A percentile compares a stretch with the other conserved stretches of the same genome.
Evolutionary conservation across 2,888 invertebrate genomes (phyloP).

Genomic region (Aspidiotus destructor): DNA sequence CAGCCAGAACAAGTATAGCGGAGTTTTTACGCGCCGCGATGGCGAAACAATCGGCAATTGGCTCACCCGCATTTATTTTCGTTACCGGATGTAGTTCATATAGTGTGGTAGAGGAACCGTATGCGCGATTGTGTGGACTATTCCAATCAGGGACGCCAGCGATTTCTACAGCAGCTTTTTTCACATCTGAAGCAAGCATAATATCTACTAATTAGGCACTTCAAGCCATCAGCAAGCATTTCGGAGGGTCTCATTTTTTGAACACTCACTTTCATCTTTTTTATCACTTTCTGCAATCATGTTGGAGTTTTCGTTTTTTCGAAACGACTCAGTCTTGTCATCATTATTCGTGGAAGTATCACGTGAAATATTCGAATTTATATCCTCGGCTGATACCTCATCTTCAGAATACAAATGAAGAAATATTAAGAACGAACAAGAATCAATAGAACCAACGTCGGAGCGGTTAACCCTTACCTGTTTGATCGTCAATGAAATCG

Average conservation of each 20-base stretch:
- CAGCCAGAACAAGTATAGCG: constrained; percentile 69
- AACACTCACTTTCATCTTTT: no score
- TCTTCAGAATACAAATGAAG: background rate
- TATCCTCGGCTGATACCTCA: constrained; percentile 1
- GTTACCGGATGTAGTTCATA: constrained; percentile 76
- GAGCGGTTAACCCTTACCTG: constrained; percentile 16
- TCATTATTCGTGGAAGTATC: background rate
- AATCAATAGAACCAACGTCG: no score
- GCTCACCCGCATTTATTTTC: constrained; percentile 60
- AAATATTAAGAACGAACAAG: background rate
- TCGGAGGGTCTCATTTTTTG: no score
- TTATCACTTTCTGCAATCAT: no score
- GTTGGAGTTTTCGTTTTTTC: no score
- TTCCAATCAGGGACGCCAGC: constrained; percentile 52
- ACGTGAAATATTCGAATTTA: constrained; percentile 21
- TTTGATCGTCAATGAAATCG: constrained; percentile 54
- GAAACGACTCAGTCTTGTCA: no score
- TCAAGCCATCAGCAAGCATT: background rate
- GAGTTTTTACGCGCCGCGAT: constrained; percentile 62
- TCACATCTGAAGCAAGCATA: background rate
- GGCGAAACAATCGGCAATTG: constrained; percentile 80
- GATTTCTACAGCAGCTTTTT: constrained; percentile 36
- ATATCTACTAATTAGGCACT: background rate
- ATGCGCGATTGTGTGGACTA: constrained; percentile 50
- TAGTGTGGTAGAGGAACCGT: constrained; percentile 63